Conservation (phyloP, 2,888 invertebrate species). For the Oligia strigilis region DNA sequence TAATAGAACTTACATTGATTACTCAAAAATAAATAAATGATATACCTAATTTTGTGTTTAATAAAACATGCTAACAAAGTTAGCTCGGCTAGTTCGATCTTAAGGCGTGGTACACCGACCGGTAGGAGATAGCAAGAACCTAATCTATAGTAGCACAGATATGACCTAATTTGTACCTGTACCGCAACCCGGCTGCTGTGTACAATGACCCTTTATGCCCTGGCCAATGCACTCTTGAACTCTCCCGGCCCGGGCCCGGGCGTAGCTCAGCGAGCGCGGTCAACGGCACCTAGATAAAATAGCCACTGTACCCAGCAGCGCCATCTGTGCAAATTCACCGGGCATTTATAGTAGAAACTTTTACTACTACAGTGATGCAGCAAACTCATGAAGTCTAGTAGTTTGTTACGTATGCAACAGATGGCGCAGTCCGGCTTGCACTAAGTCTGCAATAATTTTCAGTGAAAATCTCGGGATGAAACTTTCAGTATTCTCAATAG, state of each 20-base stretch:
- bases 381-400: constrained; percentile 4
- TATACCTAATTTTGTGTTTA: not conserved
- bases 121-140: not conserved
- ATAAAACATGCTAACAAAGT: not conserved
- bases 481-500: constrained; percentile 13
- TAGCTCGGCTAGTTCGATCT: not conserved
- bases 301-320: not conserved
- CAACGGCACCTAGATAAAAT: not conserved
- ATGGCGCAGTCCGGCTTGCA: constrained; percentile 22
- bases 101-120: no score
- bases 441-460: no score
- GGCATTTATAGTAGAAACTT: constrained; percentile 2
- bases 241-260: not conserved
- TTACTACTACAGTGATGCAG: not conserved
- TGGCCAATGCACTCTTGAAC: not conserved
- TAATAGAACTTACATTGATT: not conserved
- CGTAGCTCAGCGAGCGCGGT: not conserved
- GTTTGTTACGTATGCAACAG: not conserved
- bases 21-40: not conserved
- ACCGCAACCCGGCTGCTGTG: no score
- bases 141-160: not conserved
- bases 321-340: constrained; percentile 12
- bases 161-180: not conserved
- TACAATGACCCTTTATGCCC: not conserved
- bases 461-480: not conserved